phyloP scores from a whole-genome alignment of 2,797 vertebrate genomes.

The Manis crassicaudata region DNA sequence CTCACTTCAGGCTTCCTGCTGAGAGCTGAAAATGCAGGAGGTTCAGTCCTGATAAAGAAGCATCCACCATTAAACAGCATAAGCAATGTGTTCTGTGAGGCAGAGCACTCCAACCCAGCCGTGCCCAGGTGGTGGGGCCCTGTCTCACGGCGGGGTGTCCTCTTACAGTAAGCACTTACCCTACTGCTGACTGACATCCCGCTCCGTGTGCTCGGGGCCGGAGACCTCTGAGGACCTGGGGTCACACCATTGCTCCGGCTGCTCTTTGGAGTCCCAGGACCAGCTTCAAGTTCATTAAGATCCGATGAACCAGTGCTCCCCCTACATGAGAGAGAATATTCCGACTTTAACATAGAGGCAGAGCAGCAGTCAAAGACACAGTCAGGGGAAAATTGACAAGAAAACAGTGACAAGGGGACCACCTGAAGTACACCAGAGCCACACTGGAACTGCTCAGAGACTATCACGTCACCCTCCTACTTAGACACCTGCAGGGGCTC shows the following conservation, averaged over 20 bases:
- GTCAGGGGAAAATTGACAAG: rapidly evolving
- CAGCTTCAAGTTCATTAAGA: constrained; percentile 83
- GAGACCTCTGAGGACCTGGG: constrained; percentile 82
- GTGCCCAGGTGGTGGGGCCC: too few species aligned
- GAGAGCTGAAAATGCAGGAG: neutral
- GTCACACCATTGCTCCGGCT: constrained; percentile 56
- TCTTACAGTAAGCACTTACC: constrained; percentile 86
- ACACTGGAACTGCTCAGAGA: neutral
- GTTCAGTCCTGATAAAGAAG: neutral
- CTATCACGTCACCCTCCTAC: neutral
- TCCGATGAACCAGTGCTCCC: constrained; percentile 86
- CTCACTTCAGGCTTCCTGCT: neutral
- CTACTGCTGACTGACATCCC: constrained; percentile 79
- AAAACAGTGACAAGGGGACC: neutral
- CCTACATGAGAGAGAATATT: constrained; percentile 82
- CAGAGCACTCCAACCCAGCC: neutral
- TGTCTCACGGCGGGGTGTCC: neutral
- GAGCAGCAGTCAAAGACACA: neutral
- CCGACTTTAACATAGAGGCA: neutral
- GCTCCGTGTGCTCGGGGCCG: constrained; percentile 79
- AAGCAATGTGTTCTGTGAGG: neutral
- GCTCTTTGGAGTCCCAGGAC: constrained; percentile 83
- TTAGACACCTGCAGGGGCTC: neutral
- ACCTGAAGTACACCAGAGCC: neutral
- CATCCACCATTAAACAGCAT: neutral